These are phyloP conservation scores for Aleadryas rufinucha DNA, from an alignment of 2,113 vertebrate genomes.

Conservation along the genomic window DNA sequence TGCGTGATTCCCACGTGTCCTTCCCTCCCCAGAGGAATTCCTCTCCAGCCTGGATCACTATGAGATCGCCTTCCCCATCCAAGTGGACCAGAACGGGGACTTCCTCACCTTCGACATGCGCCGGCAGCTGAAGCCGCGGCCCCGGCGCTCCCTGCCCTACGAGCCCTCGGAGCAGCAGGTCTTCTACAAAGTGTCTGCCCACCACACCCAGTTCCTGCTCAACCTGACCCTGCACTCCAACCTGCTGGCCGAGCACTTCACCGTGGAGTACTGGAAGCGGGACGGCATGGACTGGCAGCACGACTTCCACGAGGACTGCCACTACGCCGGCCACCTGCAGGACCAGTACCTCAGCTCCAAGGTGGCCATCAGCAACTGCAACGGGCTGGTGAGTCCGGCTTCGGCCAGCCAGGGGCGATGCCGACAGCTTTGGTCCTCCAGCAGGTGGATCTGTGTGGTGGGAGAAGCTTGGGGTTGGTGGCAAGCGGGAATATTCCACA, in stretches of 20 bases:
- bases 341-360: conserved; percentile 85
- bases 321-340: conserved; percentile 92
- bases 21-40: conserved; percentile 82
- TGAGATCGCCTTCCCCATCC: conserved; percentile 92
- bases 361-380: conserved; percentile 97
- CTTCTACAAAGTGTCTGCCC: conserved; percentile 92
- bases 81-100: conserved; percentile 87
- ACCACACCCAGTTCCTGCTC: conserved; percentile 88
- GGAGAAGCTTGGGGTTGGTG: not conserved
- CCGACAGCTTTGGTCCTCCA: not conserved
- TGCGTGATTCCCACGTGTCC: not conserved
- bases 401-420: not conserved
- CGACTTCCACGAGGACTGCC: conserved; percentile 87
- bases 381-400: conserved; percentile 87
- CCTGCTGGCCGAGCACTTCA: conserved; percentile 88
- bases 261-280: conserved; percentile 94
- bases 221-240: conserved; percentile 90
- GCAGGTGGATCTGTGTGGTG: not conserved
- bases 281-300: conserved; percentile 91
- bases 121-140: conserved; percentile 47
- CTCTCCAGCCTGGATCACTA: conserved; percentile 92
- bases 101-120: conserved; percentile 74
- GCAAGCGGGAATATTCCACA: rapidly evolving
- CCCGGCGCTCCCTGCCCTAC: conserved; percentile 71
- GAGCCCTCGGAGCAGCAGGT: conserved; percentile 73